Base-by-base conservation (phyloP, 2,113 vertebrate genomes). In the Dipodomys stephensi region DNA sequence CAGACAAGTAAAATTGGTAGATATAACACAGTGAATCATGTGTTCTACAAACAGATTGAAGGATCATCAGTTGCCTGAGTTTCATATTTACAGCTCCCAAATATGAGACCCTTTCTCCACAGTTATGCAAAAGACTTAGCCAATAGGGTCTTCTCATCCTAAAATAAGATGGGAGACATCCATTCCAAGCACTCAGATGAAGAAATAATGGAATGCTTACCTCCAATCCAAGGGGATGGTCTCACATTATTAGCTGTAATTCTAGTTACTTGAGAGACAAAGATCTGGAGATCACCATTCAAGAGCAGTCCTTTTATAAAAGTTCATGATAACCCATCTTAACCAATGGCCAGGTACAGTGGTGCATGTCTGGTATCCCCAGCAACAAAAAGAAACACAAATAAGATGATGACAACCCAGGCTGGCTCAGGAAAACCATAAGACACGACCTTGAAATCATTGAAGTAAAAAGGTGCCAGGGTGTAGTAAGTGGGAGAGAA, bases 61-160 rank as follows among this genome's bases (percentile, higher is more conserved):
- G 71, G 9, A 23, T 67, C 7, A 12, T 44, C 68, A 71, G 32
- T 89, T 49, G 30, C 19, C 12, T 82, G 39, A 32, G 11, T 82
- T 89, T 92, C 46, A 64, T 44, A 83, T 6, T 82, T 46, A 88
- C 0, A 69, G 30, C n/a, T 89, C 18, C 62, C 53, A 95, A 88
- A 85, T 28, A 22, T 16, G 28, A 83, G 25, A 62, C 67, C 67
- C 19, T 68, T 83, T 62, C 76, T 87, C 62, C 90, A 78, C 76
- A n/a, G 57, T 60, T 64, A 49, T 74, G 10, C 64, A 83, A 83
- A 83, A 19, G 49, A 67, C 32, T 60, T 79, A 74, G 32, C 81
- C 73, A 35, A 62, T 83, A 87, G 62, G 13, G 76, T 77, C 30
- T 22, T 67, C 25, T 60, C 4, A 25, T 32, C 64, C 73, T 83